Base-by-base conservation (phyloP, 2,113 vertebrate genomes). In the Plecotus auritus region DNA sequence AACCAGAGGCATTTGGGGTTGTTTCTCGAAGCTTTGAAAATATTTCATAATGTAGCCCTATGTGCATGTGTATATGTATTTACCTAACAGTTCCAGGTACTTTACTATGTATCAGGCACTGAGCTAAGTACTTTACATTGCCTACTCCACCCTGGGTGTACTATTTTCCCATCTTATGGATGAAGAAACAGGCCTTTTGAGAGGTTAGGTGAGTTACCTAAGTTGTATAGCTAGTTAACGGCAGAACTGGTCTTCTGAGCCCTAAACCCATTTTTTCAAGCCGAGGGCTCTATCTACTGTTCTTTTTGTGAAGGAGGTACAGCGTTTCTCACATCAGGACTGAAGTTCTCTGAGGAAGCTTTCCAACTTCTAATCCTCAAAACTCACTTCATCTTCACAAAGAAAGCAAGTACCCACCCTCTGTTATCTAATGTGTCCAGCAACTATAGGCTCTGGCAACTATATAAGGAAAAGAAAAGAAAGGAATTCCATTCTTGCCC, bases 311-410 rank as follows among this genome's bases (percentile, higher is more conserved):
- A 95, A 77, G 28, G 61, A 74, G 5, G 12, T 26, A 66, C 9
- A 69, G 3, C 0, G 4, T 95, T 9, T 93, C 35, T 83, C 59
- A 92, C 4, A 69, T 72, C 56, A 88, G 20, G 6, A 18, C 51
- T 17, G 2, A 22, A 30, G 18, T 94, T 80, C 32, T 59, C 28
- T 45, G 22, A 86, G 81, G 47, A 93, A 74, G 42, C 7, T 59
- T 76, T 66, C 51, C 35, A 93, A 85, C 8, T 35, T 77, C 32
- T 77, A 76, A 90, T 86, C 42, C 20, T 92, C 84, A 77, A 88
- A 94, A 94, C 32, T 91, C 35, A 54, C 51, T 51, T 87, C 42
- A 77, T 90, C 80, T 93, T 94, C 47, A 47, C 40, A 26, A 67
- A 72, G 14, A 80, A 92, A 85, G 32, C 74, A 92, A 76, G 8